A percentile compares a stretch with the other conserved stretches of the same genome.
Conservation (phyloP, 2,113 vertebrate species). For the Ameiurus melas region DNA sequence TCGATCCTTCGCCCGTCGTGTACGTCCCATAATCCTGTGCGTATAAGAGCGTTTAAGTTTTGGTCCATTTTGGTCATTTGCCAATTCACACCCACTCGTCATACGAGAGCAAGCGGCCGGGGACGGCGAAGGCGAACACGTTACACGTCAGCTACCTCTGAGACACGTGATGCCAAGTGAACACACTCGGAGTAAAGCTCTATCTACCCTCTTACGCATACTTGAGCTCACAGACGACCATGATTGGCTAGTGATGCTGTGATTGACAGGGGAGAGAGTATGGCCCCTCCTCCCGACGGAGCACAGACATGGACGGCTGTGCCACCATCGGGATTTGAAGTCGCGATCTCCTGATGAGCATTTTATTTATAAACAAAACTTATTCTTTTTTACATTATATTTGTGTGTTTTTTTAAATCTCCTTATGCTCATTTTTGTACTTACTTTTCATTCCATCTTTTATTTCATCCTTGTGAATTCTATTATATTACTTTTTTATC, state of each 20-base stretch:
- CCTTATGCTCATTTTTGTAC: neutral
- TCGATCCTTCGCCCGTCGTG: neutral
- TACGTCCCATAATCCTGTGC: neutral
- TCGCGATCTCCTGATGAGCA: neutral
- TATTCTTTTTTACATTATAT: neutral
- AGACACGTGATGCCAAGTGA: neutral
- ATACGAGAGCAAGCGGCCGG: neutral
- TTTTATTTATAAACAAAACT: neutral
- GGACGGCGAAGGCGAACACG: neutral
- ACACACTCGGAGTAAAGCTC: neutral
- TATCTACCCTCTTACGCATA: neutral
- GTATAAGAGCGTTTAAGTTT: neutral
- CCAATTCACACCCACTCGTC: neutral
- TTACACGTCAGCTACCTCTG: neutral
- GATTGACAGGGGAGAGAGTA: neutral
- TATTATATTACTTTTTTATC: neutral
- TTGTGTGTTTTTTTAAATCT: neutral
- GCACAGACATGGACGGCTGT: neutral
- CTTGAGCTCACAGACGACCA: neutral
- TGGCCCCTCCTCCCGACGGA: neutral
- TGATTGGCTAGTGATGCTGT: neutral
- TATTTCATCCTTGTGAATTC: neutral
- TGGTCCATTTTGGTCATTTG: neutral
- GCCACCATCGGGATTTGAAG: neutral
- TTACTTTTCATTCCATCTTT: neutral